Conservation (phyloP, 2,888 invertebrate species). For the Oeneis ivallda region DNA sequence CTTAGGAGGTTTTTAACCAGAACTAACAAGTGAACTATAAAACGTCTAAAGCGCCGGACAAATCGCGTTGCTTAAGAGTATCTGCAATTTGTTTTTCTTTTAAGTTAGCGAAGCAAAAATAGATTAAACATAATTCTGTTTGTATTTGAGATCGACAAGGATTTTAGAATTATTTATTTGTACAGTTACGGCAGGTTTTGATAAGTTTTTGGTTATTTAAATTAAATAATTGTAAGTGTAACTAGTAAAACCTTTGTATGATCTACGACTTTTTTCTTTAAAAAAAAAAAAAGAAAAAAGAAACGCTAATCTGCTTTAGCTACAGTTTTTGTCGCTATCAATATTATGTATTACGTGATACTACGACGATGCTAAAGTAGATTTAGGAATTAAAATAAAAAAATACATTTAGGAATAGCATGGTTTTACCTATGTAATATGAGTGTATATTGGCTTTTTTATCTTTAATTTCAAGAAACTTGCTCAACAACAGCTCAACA, state of each 20-base stretch:
- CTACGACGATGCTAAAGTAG: not conserved
- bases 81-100: not conserved
- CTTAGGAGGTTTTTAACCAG: not conserved
- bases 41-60: not conserved
- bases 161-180: slow-evolving; percentile 42
- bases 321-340: not conserved
- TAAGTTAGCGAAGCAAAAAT: not conserved
- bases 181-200: slow-evolving; percentile 55
- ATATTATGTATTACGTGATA: not conserved
- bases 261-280: not conserved
- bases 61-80: not conserved
- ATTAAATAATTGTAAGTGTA: slow-evolving; percentile 28
- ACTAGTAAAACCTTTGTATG: slow-evolving; percentile 25
- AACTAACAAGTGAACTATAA: not conserved
- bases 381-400: not conserved
- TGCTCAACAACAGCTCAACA: no score
- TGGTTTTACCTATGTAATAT: slow-evolving; percentile 15
- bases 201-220: slow-evolving; percentile 25
- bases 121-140: not conserved
- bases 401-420: slow-evolving; percentile 4
- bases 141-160: slow-evolving; percentile 4
- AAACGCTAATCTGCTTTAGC: not conserved
- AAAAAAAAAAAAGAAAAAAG: not conserved
- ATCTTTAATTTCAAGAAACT: slow-evolving; percentile 15
- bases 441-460: slow-evolving; percentile 23